Conservation (phyloP, 2,888 invertebrate genomes). For the Entomobrya multifasciata region DNA sequence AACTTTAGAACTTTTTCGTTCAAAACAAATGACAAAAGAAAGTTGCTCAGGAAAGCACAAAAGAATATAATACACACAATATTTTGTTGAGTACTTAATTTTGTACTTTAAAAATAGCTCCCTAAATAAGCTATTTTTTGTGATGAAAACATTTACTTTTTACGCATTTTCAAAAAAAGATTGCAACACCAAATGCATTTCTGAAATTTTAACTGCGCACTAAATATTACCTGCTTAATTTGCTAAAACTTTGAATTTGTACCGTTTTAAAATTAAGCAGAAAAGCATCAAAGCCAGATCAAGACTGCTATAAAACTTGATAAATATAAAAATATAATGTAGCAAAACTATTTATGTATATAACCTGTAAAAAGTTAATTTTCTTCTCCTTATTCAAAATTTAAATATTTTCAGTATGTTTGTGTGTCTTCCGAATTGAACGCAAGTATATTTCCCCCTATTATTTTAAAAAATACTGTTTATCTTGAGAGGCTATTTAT, state of each 20-base stretch:
- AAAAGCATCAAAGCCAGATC: constrained; percentile 60
- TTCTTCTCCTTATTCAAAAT: background rate
- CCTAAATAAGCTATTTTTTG: background rate
- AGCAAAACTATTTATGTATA: background rate
- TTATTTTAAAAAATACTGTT: background rate
- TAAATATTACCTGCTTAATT: constrained; percentile 8
- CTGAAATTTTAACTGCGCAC: background rate
- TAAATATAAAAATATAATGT: background rate
- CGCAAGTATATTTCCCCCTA: too few relatives aligned
- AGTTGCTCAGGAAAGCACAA: constrained; percentile 19
- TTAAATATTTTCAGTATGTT: background rate
- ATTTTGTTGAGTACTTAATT: background rate
- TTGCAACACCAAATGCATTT: constrained; percentile 61
- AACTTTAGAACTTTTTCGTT: constrained; percentile 6
- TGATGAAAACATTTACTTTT: constrained; percentile 19
- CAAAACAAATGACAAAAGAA: too few relatives aligned
- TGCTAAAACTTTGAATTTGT: background rate
- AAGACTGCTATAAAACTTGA: constrained; percentile 58
- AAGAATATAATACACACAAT: too few relatives aligned
- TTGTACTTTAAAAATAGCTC: background rate
- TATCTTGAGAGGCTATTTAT: constrained; percentile 64
- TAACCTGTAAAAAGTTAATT: background rate
- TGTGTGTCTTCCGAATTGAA: background rate
- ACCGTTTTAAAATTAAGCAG: background rate
- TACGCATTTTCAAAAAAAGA: background rate